These are phyloP conservation scores for Aurelia sp. DNA, from an alignment of 30 jellyfish, hydroid and myxozoan genomes.

Conservation along the genomic window DNA sequence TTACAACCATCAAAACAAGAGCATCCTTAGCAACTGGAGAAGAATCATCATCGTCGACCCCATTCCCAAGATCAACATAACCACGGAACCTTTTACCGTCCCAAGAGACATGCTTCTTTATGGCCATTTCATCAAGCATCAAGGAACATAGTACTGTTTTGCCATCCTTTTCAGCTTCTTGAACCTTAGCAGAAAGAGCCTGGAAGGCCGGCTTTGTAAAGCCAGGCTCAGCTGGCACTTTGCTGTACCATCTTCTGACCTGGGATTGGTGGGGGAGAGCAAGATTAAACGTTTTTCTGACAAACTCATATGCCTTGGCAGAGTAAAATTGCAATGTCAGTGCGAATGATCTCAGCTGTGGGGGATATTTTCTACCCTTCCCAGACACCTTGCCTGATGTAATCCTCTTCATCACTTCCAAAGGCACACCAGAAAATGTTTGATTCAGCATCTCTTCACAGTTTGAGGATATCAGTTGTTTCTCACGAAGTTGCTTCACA, in stretches of 20 bases:
- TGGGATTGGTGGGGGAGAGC: constrained; percentile 62
- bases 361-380: constrained; percentile 46
- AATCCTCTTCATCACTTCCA: constrained; percentile 50
- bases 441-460: constrained; percentile 62
- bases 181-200: constrained; percentile 21
- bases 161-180: constrained; percentile 3
- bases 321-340: constrained; percentile 63
- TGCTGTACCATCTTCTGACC: constrained; percentile 51
- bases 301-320: constrained; percentile 62
- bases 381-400: constrained; percentile 34
- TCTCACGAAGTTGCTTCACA: constrained; percentile 22
- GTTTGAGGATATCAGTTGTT: constrained; percentile 57
- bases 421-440: constrained; percentile 57
- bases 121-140: constrained; percentile 56
- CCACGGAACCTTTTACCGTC: constrained; percentile 52
- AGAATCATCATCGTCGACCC: constrained; percentile 45
- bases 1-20: constrained; percentile 51
- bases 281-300: constrained; percentile 28
- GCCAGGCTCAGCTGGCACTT: constrained; percentile 72
- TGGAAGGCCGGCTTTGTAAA: constrained; percentile 61
- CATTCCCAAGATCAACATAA: constrained; percentile 56
- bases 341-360: constrained; percentile 26
- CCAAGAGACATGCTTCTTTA: constrained; percentile 55
- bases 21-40: constrained; percentile 56
- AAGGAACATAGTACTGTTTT: not conserved